Evolutionary conservation across 2,888 invertebrate genomes (phyloP).

Genomic region (Odontomyia ornata): DNA sequence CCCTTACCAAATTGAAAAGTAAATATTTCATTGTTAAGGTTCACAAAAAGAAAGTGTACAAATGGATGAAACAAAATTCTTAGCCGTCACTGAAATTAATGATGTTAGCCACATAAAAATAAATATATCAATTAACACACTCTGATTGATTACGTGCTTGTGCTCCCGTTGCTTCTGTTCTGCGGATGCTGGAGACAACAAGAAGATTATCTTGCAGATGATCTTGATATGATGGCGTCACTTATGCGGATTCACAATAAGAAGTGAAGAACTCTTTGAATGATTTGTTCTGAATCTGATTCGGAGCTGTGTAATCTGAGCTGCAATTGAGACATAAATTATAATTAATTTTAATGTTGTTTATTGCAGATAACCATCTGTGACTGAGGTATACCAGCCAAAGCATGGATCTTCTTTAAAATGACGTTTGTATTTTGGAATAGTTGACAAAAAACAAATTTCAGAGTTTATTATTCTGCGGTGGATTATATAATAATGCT

Average conservation of each 20-base stretch:
- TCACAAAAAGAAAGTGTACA: no score
- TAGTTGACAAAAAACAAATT: no score
- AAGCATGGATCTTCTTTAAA: no score
- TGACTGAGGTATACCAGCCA: not conserved
- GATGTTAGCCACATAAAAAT: conserved; percentile 43
- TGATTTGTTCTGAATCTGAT: not conserved
- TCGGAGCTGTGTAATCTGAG: not conserved
- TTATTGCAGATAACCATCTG: conserved; percentile 9
- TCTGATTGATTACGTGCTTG: conserved; percentile 45
- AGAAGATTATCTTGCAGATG: not conserved
- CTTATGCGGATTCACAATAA: not conserved
- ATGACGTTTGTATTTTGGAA: no score
- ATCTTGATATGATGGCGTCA: conserved; percentile 3
- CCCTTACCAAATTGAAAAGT: no score
- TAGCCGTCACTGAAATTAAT: conserved; percentile 33
- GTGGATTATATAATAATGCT: no score
- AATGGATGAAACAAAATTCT: no score
- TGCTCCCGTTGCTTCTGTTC: conserved; percentile 32
- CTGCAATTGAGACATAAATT: conserved; percentile 3
- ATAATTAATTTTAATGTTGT: conserved; percentile 28
- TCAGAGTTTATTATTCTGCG: no score
- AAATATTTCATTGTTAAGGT: no score
- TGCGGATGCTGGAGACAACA: not conserved
- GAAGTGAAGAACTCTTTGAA: not conserved
- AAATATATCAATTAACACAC: conserved; percentile 48